Percentiles rank a stretch among this genome's conserved stretches.
phyloP scores from a whole-genome alignment of 2,113 vertebrate genomes.

The Neodontobutis hainanensis region DNA sequence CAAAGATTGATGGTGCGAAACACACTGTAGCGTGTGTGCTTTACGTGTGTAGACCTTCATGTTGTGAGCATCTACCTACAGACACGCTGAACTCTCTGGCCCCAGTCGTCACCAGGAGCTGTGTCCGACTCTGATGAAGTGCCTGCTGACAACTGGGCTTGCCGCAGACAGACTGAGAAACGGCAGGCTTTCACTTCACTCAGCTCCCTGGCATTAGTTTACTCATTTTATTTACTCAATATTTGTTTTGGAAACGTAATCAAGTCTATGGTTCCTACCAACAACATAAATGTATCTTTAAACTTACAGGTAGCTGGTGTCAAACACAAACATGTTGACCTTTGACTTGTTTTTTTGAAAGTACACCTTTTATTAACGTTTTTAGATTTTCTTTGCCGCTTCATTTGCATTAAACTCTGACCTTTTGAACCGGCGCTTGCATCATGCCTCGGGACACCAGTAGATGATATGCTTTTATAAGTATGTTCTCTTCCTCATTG shows the following conservation, averaged over 20 bases:
- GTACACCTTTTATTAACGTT: not conserved
- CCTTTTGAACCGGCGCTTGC: not conserved
- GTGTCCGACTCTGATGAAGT: constrained; percentile 49
- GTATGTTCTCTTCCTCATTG: constrained; percentile 3
- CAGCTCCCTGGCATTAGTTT: constrained; percentile 27
- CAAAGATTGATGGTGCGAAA: constrained; percentile 27
- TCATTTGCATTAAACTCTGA: constrained; percentile 37
- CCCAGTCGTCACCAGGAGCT: constrained; percentile 39
- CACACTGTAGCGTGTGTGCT: constrained; percentile 2
- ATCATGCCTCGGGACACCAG: constrained; percentile 3
- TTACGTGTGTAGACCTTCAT: constrained; percentile 15
- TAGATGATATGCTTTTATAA: constrained; percentile 31
- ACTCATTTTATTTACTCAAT: constrained; percentile 1
- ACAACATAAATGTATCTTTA: not conserved
- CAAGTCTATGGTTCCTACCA: not conserved
- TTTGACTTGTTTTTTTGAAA: constrained; percentile 13
- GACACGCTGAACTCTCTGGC: constrained; percentile 40
- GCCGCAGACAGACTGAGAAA: constrained; percentile 21
- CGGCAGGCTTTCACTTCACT: constrained; percentile 7
- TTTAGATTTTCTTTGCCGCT: constrained; percentile 10
- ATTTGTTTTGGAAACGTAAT: not conserved
- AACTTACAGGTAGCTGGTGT: constrained; percentile 8
- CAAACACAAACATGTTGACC: constrained; percentile 11
- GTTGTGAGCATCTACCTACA: constrained; percentile 17
- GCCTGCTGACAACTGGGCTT: constrained; percentile 50